Evolutionary conservation across 1,140 invertebrate genomes (phyloP).

Genomic region (Aphelinus certus): DNA sequence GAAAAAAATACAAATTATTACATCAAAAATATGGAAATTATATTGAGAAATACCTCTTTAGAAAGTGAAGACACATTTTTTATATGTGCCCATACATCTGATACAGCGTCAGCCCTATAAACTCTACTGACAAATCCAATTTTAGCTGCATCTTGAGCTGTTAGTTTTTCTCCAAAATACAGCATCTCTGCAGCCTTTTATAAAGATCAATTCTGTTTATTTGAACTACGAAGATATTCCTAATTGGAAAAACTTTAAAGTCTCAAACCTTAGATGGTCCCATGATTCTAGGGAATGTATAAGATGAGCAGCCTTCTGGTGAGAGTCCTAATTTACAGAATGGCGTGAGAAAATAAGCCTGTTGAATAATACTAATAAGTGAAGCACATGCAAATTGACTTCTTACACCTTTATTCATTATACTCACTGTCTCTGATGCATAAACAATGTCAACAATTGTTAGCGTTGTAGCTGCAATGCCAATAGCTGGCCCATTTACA

Average conservation of each 20-base stretch:
- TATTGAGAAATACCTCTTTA: constrained; percentile 46
- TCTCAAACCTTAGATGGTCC: constrained; percentile 75
- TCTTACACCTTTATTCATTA: constrained; percentile 10
- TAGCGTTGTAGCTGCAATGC: constrained; percentile 85
- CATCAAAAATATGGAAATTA: constrained; percentile 21
- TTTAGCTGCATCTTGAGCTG: constrained; percentile 77
- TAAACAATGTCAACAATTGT: constrained; percentile 90
- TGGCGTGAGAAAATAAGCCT: constrained; percentile 89
- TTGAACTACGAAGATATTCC: too few relatives aligned
- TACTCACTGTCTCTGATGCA: constrained; percentile 76
- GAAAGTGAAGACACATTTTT: constrained; percentile 47
- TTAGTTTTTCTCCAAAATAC: constrained; percentile 81
- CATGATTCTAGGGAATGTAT: constrained; percentile 84
- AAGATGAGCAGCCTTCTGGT: constrained; percentile 86
- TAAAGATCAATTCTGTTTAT: not conserved
- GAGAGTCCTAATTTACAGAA: constrained; percentile 83
- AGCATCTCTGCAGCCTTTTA: constrained; percentile 81
- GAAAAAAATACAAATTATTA: not conserved
- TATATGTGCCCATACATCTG: constrained; percentile 51
- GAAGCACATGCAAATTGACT: too few relatives aligned
- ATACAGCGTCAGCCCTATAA: constrained; percentile 57
- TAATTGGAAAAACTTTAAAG: too few relatives aligned
- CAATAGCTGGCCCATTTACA: constrained; percentile 94
- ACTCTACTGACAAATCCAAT: constrained; percentile 79
- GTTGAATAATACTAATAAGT: constrained; percentile 13